Evolutionary conservation across 2,113 vertebrate species (phyloP).

Genomic region (Mus pahari): DNA sequence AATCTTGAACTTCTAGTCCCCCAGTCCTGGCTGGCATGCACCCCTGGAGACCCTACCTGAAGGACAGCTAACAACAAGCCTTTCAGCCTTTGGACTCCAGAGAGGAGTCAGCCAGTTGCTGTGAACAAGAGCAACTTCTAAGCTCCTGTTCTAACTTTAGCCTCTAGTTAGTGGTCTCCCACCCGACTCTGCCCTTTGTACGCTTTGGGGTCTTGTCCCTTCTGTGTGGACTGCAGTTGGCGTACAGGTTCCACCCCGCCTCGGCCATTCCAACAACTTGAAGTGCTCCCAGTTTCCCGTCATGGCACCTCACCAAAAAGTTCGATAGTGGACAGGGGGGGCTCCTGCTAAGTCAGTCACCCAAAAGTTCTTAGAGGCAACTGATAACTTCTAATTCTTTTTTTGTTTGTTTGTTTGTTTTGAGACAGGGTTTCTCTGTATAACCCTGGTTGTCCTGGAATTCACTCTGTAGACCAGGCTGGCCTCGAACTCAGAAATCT

Average conservation of each 20-base stretch:
- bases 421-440: no score
- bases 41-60: no score
- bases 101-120: background rate
- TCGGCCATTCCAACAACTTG: background rate
- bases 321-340: background rate
- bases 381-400: background rate
- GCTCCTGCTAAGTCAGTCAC: background rate
- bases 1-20: no score
- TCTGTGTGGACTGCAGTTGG: background rate
- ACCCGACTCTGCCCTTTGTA: background rate
- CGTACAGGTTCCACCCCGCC: background rate
- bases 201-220: background rate
- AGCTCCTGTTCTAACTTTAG: background rate
- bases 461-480: no score
- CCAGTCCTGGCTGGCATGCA: no score
- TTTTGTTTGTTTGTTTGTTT: no score
- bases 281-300: background rate
- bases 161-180: background rate
- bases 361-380: background rate
- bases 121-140: background rate
- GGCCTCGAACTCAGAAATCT: no score
- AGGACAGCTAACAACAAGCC: background rate
- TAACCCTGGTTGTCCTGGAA: no score
- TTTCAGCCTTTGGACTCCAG: background rate
- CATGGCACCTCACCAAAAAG: background rate